A percentile compares a stretch with the other conserved stretches of the same genome.
These are phyloP conservation scores for Epirrhoe tristata DNA, from an alignment of 2,888 invertebrate genomes.

Conservation along the genomic window DNA sequence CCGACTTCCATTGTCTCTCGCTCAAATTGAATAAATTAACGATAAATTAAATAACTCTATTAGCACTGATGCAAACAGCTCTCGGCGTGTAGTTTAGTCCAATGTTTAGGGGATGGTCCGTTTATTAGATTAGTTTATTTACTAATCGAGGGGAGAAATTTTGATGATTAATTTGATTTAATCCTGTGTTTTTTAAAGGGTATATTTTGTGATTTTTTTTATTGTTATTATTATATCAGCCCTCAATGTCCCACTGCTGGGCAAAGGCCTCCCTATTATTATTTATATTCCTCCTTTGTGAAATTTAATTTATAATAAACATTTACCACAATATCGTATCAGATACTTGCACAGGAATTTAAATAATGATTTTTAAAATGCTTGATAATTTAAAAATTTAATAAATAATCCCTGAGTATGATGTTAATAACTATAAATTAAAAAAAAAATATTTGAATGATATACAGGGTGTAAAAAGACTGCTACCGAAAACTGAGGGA, in stretches of 20 bases:
- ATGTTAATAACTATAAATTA: too few relatives aligned
- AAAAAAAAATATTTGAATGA: too few relatives aligned
- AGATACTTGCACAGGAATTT: neutral
- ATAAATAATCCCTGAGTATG: too few relatives aligned
- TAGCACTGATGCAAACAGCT: slow-evolving; percentile 79
- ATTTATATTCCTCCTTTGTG: too few relatives aligned
- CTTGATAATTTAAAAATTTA: too few relatives aligned
- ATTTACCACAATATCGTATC: too few relatives aligned
- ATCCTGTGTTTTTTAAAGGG: slow-evolving; percentile 12
- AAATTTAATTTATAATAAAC: too few relatives aligned
- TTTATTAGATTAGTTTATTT: slow-evolving; percentile 75
- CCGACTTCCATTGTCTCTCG: slow-evolving; percentile 71
- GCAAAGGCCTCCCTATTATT: too few relatives aligned
- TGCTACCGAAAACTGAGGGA: too few relatives aligned
- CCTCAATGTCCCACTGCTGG: too few relatives aligned
- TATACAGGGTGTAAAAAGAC: too few relatives aligned
- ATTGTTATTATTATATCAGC: too few relatives aligned
- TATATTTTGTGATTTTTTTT: slow-evolving; percentile 8
- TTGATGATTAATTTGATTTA: slow-evolving; percentile 22
- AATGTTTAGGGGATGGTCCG: slow-evolving; percentile 67
- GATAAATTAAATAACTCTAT: slow-evolving; percentile 82
- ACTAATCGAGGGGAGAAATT: slow-evolving; percentile 25
- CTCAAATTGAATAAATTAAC: slow-evolving; percentile 84
- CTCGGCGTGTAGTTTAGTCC: slow-evolving; percentile 68
- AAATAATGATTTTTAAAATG: neutral